Percentiles rank a stretch among this genome's conserved stretches.
These are phyloP conservation scores for Lepus americanus DNA, from an alignment of 2,113 vertebrate species.

Conservation along the genomic window DNA sequence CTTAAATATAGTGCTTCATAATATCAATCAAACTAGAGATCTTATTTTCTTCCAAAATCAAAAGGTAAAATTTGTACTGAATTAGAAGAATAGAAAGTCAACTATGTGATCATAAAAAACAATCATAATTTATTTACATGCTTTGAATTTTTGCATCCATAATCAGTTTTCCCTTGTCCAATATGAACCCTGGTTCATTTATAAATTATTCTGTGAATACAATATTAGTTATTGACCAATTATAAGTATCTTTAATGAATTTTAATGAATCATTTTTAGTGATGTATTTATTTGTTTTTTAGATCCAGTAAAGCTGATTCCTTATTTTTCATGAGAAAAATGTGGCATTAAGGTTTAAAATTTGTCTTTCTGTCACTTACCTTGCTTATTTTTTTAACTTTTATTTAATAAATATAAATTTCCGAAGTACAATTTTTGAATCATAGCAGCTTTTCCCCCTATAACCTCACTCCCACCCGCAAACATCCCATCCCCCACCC, in stretches of 20 bases:
- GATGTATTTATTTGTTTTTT: neutral
- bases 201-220: neutral
- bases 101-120: neutral
- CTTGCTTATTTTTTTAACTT: no score
- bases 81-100: neutral
- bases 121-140: neutral
- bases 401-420: no score
- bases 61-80: constrained; percentile 30
- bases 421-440: no score
- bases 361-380: neutral
- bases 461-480: no score
- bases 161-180: neutral
- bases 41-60: constrained; percentile 1
- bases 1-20: constrained; percentile 13
- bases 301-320: neutral
- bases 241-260: neutral
- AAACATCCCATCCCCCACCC: no score
- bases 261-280: neutral
- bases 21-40: neutral
- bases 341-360: neutral
- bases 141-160: neutral
- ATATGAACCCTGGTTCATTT: neutral
- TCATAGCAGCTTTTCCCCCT: no score
- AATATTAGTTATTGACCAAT: neutral
- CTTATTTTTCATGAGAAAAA: neutral